Conservation (phyloP, 2,888 invertebrate genomes). For the Mantis religiosa region DNA sequence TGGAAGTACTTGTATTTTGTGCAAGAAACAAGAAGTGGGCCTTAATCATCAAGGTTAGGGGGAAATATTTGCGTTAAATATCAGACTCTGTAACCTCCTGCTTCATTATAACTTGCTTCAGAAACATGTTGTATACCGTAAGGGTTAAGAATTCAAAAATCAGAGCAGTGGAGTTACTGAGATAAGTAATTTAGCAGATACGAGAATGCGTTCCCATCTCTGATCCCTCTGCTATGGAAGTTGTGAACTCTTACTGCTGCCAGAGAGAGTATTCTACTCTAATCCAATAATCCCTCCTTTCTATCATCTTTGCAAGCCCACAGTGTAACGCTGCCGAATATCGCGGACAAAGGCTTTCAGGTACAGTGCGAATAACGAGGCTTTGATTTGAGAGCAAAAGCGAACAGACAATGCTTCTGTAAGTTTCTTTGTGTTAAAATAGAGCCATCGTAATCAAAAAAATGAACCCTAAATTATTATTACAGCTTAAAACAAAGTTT, state of each 20-base stretch:
- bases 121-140: too few species aligned
- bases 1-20: too few species aligned
- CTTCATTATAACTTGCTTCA: too few species aligned
- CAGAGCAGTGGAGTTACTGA: too few species aligned
- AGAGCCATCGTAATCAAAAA: too few species aligned
- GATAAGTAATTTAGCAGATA: neutral
- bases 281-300: neutral
- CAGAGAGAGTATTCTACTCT: neutral
- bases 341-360: neutral
- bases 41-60: too few species aligned
- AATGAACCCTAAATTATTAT: too few species aligned
- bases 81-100: too few species aligned
- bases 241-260: neutral
- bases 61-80: too few species aligned
- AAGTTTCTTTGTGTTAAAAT: neutral
- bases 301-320: neutral
- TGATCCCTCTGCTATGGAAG: neutral
- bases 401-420: neutral
- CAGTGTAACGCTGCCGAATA: neutral
- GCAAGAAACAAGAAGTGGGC: too few species aligned
- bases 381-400: neutral
- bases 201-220: neutral
- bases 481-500: too few species aligned
- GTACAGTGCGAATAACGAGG: neutral
- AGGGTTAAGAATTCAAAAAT: too few species aligned